Percentiles rank a stretch among this genome's conserved stretches.
Evolutionary conservation across 2,888 invertebrate genomes (phyloP).

Genomic region (Cyaniris semiargus): DNA sequence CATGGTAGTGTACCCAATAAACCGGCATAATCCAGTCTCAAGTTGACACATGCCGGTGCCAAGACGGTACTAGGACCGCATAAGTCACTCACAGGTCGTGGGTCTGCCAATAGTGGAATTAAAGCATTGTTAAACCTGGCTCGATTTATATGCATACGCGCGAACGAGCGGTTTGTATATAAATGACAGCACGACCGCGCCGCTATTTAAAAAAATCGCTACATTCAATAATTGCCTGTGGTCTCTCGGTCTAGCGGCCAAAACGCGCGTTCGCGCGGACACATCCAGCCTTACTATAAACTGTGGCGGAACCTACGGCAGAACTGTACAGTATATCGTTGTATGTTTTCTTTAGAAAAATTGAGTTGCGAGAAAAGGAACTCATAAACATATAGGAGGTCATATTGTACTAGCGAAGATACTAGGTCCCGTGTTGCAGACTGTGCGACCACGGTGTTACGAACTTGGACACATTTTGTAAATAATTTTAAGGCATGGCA

Average conservation of each 20-base stretch:
- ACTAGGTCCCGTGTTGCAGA: background rate
- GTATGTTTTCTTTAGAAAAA: background rate
- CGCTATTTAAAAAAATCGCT: too few relatives aligned
- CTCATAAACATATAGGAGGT: slow-evolving; percentile 9
- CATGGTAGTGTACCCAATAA: too few relatives aligned
- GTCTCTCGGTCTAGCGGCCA: too few relatives aligned
- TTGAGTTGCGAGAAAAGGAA: background rate
- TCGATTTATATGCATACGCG: too few relatives aligned
- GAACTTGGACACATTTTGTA: background rate
- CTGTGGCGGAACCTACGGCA: too few relatives aligned
- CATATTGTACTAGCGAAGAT: background rate
- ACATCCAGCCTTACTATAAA: too few relatives aligned
- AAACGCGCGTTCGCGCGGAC: too few relatives aligned
- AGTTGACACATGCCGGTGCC: background rate
- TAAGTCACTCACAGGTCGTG: background rate
- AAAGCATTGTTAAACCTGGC: background rate
- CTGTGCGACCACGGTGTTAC: background rate
- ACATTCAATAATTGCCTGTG: too few relatives aligned
- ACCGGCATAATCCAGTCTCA: background rate
- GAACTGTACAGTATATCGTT: too few relatives aligned
- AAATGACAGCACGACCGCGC: too few relatives aligned
- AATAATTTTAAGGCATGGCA: background rate
- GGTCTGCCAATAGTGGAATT: background rate
- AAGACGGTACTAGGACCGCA: background rate
- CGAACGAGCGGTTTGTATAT: too few relatives aligned